Evolutionary conservation across 1,140 invertebrate species (phyloP), one percentile per base, ranked within the genome.

Genomic region (Dreissena polymorpha): DNA sequence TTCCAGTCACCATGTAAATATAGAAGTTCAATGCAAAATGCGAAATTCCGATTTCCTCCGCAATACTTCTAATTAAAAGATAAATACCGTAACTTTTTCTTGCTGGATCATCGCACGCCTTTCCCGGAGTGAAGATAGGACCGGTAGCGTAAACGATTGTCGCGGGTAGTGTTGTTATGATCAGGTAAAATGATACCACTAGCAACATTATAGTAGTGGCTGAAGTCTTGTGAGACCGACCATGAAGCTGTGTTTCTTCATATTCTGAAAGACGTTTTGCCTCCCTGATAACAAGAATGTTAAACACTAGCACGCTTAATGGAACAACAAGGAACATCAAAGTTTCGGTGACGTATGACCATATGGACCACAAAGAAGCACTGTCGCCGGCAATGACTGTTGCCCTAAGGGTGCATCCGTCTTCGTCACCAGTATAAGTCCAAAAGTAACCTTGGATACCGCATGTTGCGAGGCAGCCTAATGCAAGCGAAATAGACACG

Each of bases 401-500:
- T 6, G 55, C 14, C 21, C 91, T 71, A 8, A 88, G 51, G 49
- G 21, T 65, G 75, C 91, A 92, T n/a, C 81, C 80, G 14, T 67
- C 29, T 27, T 79, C 70, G 21, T 50, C 57, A 71, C 89, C 81
- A 39, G 8, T 2, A 78, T 87, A 92, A 18, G 84, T 89, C 89
- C 88, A 93, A 83, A 92, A 91, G 85, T 91, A 93, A 0, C 88
- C 91, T 86, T 92, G 91, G 50, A 91, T 86, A 10, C 84, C 63
- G 72, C 89, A 86, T 5, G 91, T 88, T 14, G 83, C 64, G 39
- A 89, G 69, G 23, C 86, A 89, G 55, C 85, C 78, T 2, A 86
- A 14, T 10, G 87, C 65, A 23, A 91, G 72, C 23, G 64, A 57
- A 10, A 86, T 63, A 0, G 97, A 93, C 0, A 96, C 94, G 0